Base-by-base conservation (phyloP, 1,140 invertebrate species). In the Drosophila burlai region DNA sequence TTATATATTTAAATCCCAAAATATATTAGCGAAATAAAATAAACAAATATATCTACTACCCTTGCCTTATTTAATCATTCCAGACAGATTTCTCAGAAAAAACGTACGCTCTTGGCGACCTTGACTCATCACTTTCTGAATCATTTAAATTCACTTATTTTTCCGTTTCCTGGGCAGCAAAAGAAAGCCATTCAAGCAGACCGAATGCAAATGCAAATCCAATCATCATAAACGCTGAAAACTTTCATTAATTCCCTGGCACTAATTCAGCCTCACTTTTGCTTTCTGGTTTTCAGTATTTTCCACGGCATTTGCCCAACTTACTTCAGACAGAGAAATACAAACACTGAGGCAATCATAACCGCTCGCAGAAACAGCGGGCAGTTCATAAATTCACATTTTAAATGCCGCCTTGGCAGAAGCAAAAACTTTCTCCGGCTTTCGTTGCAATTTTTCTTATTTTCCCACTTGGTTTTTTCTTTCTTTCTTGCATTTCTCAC, bases 321-420 rank as follows among this genome's bases (percentile, higher is more conserved):
- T 71, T 46, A 34, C 7, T 57, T 9, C 40, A 58, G 10, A 18
- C 18, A 24, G 34, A 54, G 11, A 38, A 52, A 47, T 3, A 65
- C 60, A n/a, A 21, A 26, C 63, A 71, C 38, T 38, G 29, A 63
- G 42, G 31, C 63, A 71, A 31, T 67, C 49, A 71, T 54, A 71
- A 67, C 62, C 40, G 31, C 62, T 52, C 42, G 47, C 43, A 59
- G 34, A 46, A 26, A 54, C 26, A 24, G 21, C 64, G 58, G 66
- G 21, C 66, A 47, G 80, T 38, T 86, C 76, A 87, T 87, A 86
- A 87, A 86, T 83, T 83, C 64, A 80, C 73, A 80, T 87, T 87
- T 87, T 87, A 87, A 89, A 87, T 84, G 81, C 84, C 73, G 81
- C 78, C 81, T 87, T 89, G 85, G 74, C 77, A 59, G 63, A 76